Percentiles rank a stretch among this genome's conserved stretches.
Conservation (phyloP, 2,797 vertebrate genomes). For the Gymnodraco acuticeps region DNA sequence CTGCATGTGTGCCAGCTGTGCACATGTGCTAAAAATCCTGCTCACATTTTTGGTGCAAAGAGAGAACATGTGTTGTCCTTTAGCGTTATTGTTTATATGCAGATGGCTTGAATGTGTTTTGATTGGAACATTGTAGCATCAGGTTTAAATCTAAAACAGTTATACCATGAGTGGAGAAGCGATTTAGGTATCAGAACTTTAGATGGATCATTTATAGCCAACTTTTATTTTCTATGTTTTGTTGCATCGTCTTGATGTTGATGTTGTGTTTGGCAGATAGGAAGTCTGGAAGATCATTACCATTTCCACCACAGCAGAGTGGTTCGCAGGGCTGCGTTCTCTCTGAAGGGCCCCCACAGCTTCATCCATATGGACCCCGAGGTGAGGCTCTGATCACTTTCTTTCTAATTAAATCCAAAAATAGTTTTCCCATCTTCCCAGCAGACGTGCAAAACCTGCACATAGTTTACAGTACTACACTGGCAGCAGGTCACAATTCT, state of each 20-base stretch:
- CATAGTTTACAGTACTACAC: neutral
- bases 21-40: constrained; percentile 54
- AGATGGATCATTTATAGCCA: neutral
- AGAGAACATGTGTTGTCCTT: constrained; percentile 39
- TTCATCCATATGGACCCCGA: constrained; percentile 94
- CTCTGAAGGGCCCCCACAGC: constrained; percentile 88
- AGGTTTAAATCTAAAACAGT: neutral
- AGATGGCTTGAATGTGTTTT: constrained; percentile 34
- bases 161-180: neutral
- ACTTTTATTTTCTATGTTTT: neutral
- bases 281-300: constrained; percentile 91
- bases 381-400: constrained; percentile 75
- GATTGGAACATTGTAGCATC: constrained; percentile 12
- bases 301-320: constrained; percentile 94
- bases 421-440: neutral
- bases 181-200: neutral
- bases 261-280: constrained; percentile 86
- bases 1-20: constrained; percentile 43
- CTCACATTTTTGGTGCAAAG: constrained; percentile 45
- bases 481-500: constrained; percentile 24
- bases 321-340: constrained; percentile 87
- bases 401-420: neutral
- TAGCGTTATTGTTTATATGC: constrained; percentile 19
- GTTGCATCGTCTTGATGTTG: constrained; percentile 18
- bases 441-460: neutral